Evolutionary conservation across 2,797 vertebrate genomes (phyloP).

Genomic region (Kryptopterus vitreolus): DNA sequence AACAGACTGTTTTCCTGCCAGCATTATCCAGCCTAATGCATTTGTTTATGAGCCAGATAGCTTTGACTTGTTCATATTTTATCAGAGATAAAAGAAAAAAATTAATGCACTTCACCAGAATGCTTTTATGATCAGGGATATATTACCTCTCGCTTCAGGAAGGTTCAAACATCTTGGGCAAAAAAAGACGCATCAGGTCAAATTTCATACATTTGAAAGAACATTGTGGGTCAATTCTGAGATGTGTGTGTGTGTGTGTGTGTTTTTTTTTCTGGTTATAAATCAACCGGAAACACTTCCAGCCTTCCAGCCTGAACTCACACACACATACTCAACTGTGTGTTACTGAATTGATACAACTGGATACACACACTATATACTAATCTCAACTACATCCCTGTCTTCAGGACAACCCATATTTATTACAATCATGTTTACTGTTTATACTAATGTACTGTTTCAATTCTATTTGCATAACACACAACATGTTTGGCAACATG

Average conservation of each 20-base stretch:
- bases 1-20: not conserved
- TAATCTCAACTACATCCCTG: no score
- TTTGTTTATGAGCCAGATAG: constrained; percentile 32
- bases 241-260: not conserved
- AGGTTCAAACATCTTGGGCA: constrained; percentile 26
- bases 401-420: no score
- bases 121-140: constrained; percentile 30
- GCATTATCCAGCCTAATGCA: constrained; percentile 12
- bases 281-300: no score
- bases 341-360: no score
- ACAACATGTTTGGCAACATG: no score
- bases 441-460: no score
- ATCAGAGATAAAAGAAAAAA: constrained; percentile 36
- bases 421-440: no score
- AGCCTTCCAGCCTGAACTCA: no score
- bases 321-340: no score
- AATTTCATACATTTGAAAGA: constrained; percentile 32
- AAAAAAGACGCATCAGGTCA: constrained; percentile 31
- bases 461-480: no score
- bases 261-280: no score
- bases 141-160: constrained; percentile 13
- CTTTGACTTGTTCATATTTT: constrained; percentile 29
- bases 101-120: constrained; percentile 20
- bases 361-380: no score
- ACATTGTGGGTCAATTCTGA: constrained; percentile 5